Conservation (phyloP, 92 coral and sea anemone species). For the Phymanthus crucifer region DNA sequence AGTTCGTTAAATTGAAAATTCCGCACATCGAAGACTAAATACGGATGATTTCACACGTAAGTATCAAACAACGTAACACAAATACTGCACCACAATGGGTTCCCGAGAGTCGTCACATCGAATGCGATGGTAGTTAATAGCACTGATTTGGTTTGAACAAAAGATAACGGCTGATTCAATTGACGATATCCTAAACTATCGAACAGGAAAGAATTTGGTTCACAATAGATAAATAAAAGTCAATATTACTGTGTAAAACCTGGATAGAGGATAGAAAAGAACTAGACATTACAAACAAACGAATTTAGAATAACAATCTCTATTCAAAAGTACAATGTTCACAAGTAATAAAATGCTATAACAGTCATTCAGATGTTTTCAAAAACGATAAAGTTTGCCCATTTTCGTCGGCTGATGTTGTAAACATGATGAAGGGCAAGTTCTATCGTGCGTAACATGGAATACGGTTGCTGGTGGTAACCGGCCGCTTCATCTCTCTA, state of each 20-base stretch:
- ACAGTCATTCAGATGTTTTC: background rate
- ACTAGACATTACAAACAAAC: background rate
- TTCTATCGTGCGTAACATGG: conserved; percentile 6
- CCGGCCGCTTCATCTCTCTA: background rate
- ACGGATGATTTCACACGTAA: background rate
- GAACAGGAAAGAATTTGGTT: background rate
- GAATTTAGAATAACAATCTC: background rate
- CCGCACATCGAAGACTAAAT: background rate
- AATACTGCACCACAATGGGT: conserved; percentile 6
- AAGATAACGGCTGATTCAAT: background rate
- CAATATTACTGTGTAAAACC: background rate
- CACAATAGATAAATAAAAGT: background rate
- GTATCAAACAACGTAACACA: background rate
- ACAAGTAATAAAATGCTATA: background rate
- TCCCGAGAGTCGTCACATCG: background rate
- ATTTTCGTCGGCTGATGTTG: conserved; percentile 7
- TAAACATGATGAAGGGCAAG: conserved; percentile 17
- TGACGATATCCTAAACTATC: background rate
- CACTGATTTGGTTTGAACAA: conserved; percentile 9
- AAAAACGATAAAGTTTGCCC: background rate
- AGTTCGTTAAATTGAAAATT: background rate
- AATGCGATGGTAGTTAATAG: background rate
- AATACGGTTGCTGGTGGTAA: conserved; percentile 5
- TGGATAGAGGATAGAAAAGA: background rate
- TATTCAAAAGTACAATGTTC: background rate